A percentile compares a stretch with the other conserved stretches of the same genome.
Conservation (phyloP, 2,888 invertebrate genomes). For the Amaurobius ferox region DNA sequence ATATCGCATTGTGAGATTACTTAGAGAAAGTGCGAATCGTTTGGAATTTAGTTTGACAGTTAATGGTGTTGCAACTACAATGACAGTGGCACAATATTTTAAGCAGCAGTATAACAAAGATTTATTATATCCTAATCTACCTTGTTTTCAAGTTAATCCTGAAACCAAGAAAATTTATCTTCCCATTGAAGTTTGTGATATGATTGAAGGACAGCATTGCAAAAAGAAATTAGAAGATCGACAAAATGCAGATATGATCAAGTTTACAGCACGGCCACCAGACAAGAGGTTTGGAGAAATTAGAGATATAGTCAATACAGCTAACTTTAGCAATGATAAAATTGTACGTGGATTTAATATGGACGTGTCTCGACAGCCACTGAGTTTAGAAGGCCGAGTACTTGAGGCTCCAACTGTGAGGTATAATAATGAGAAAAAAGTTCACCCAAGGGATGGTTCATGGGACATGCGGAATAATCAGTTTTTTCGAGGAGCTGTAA, state of each 20-base stretch:
- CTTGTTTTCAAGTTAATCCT: slow-evolving; percentile 71
- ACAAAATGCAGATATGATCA: slow-evolving; percentile 71
- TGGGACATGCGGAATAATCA: slow-evolving; percentile 70
- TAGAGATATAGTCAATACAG: slow-evolving; percentile 8
- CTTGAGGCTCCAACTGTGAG: slow-evolving; percentile 67
- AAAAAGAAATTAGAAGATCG: slow-evolving; percentile 65
- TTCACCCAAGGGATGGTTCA: slow-evolving; percentile 67
- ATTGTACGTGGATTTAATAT: slow-evolving; percentile 69
- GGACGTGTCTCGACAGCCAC: slow-evolving; percentile 53
- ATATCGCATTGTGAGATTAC: slow-evolving; percentile 47
- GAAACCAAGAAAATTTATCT: slow-evolving; percentile 50
- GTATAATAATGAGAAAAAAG: slow-evolving; percentile 40
- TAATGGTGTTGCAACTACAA: not conserved
- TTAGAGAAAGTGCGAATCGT: slow-evolving; percentile 36
- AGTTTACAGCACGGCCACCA: slow-evolving; percentile 62
- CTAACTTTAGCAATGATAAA: slow-evolving; percentile 12
- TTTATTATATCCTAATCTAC: slow-evolving; percentile 63
- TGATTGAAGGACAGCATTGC: slow-evolving; percentile 69
- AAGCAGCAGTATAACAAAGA: slow-evolving; percentile 9
- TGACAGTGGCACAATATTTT: slow-evolving; percentile 68
- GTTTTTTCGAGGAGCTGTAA: slow-evolving; percentile 56
- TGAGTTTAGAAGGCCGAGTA: slow-evolving; percentile 67
- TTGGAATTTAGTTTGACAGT: slow-evolving; percentile 27
- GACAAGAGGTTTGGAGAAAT: slow-evolving; percentile 62
- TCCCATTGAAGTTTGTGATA: slow-evolving; percentile 72